These are phyloP conservation scores for Actinia tenebrosa DNA, from an alignment of 64 coral and sea anemone genomes.

Conservation along the genomic window DNA sequence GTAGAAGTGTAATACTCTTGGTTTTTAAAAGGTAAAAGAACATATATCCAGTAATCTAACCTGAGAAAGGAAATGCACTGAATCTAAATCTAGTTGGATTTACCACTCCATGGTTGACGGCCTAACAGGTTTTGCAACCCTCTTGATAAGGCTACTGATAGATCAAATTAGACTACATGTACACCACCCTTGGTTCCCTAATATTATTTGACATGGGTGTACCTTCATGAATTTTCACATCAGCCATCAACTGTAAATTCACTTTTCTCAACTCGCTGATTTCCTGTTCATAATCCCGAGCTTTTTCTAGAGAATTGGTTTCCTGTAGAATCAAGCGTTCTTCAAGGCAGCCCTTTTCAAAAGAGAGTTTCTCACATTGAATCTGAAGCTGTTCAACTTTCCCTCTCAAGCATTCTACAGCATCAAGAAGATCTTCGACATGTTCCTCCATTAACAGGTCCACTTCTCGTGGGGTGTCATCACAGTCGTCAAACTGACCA, in stretches of 20 bases:
- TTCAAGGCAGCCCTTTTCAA: constrained; percentile 56
- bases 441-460: constrained; percentile 84
- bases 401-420: constrained; percentile 63
- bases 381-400: constrained; percentile 75
- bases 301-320: constrained; percentile 49
- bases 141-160: too few species aligned
- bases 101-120: too few species aligned
- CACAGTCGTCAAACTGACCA: constrained; percentile 27
- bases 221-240: background rate
- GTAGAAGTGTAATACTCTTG: too few species aligned
- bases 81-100: too few species aligned
- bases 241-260: constrained; percentile 57
- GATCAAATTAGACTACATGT: too few species aligned
- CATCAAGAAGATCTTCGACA: constrained; percentile 77
- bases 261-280: constrained; percentile 62
- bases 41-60: too few species aligned
- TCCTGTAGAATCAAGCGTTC: constrained; percentile 69
- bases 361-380: constrained; percentile 78
- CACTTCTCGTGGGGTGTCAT: constrained; percentile 68
- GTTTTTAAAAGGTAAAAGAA: too few species aligned
- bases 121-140: too few species aligned
- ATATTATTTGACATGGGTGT: background rate
- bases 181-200: too few species aligned
- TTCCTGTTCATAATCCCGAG: constrained; percentile 46
- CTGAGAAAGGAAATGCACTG: too few species aligned